Evolutionary conservation across 1,140 invertebrate genomes (phyloP).

Genomic region (Pinna nobilis): DNA sequence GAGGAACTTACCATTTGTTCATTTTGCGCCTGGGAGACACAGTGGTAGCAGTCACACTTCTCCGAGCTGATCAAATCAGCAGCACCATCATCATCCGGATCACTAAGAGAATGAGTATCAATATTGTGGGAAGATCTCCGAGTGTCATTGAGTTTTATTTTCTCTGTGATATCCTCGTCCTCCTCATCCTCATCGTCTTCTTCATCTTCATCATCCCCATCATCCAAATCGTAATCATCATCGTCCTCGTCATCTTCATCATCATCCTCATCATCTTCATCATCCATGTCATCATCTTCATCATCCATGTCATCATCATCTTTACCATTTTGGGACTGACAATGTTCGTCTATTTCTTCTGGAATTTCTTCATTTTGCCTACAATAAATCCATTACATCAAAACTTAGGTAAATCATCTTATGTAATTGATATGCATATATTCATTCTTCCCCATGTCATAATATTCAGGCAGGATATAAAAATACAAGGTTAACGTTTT

Average conservation of each 20-base stretch:
- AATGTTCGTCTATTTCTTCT: no score
- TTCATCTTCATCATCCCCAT: slow-evolving; percentile 49
- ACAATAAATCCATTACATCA: not conserved
- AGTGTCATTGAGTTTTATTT: not conserved
- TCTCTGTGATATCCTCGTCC: slow-evolving; percentile 41
- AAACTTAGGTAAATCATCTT: not conserved
- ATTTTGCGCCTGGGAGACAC: slow-evolving; percentile 57
- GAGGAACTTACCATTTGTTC: slow-evolving; percentile 54
- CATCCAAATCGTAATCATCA: slow-evolving; percentile 43
- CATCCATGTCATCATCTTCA: slow-evolving; percentile 45
- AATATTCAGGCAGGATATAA: not conserved
- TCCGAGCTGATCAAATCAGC: slow-evolving; percentile 43
- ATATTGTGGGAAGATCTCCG: not conserved
- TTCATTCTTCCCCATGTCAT: not conserved
- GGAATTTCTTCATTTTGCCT: slow-evolving; percentile 53
- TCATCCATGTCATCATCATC: slow-evolving; percentile 50
- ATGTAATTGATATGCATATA: not conserved
- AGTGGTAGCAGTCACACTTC: slow-evolving; percentile 68
- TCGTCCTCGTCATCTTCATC: slow-evolving; percentile 51
- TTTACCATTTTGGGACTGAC: slow-evolving; percentile 49
- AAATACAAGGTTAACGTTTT: not conserved
- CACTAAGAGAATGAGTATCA: not conserved
- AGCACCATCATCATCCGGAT: slow-evolving; percentile 27
- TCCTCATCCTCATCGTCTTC: slow-evolving; percentile 48
- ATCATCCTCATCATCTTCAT: slow-evolving; percentile 53